Percentiles rank a stretch among this genome's conserved stretches.
These are phyloP conservation scores for Phenganax subtilis DNA, from an alignment of 92 coral and sea anemone species.

Conservation along the genomic window DNA sequence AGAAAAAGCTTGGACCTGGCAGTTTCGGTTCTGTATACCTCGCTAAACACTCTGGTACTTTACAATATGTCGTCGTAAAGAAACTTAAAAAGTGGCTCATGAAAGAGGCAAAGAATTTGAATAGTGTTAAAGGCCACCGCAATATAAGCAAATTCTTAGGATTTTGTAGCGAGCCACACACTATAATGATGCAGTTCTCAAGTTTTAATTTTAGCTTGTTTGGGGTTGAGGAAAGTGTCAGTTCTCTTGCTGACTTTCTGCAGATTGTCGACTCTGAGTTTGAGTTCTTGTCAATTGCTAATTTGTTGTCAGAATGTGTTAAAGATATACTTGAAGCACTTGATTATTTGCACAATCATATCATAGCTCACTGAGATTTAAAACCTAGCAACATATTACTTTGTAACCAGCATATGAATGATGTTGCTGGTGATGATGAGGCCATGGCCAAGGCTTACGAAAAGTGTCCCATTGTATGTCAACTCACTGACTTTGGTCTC, in stretches of 20 bases:
- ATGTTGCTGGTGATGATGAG: slow-evolving; percentile 3
- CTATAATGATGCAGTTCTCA: slow-evolving; percentile 45
- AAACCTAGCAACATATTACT: slow-evolving; percentile 41
- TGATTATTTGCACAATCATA: slow-evolving; percentile 39
- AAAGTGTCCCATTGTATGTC: slow-evolving; percentile 42
- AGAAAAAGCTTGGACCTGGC: not conserved
- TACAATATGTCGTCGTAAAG: not conserved
- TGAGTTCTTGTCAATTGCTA: slow-evolving; percentile 16
- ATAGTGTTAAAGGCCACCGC: slow-evolving; percentile 19
- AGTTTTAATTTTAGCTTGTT: slow-evolving; percentile 29
- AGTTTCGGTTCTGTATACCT: too few relatives aligned
- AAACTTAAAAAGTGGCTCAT: not conserved
- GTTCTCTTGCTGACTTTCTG: slow-evolving; percentile 38
- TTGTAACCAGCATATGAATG: slow-evolving; percentile 36
- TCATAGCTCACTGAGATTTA: slow-evolving; percentile 41
- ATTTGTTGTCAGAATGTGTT: slow-evolving; percentile 13
- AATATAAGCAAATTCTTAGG: slow-evolving; percentile 15
- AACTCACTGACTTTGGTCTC: slow-evolving; percentile 44
- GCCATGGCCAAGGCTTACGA: slow-evolving; percentile 37
- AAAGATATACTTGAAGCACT: slow-evolving; percentile 7
- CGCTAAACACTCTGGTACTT: too few relatives aligned
- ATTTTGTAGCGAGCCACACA: slow-evolving; percentile 39
- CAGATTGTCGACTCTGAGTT: slow-evolving; percentile 40
- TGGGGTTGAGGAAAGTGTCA: slow-evolving; percentile 30
- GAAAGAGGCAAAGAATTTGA: slow-evolving; percentile 24